Conservation (phyloP, 2,113 vertebrate species). For the Grammomys surdaster region DNA sequence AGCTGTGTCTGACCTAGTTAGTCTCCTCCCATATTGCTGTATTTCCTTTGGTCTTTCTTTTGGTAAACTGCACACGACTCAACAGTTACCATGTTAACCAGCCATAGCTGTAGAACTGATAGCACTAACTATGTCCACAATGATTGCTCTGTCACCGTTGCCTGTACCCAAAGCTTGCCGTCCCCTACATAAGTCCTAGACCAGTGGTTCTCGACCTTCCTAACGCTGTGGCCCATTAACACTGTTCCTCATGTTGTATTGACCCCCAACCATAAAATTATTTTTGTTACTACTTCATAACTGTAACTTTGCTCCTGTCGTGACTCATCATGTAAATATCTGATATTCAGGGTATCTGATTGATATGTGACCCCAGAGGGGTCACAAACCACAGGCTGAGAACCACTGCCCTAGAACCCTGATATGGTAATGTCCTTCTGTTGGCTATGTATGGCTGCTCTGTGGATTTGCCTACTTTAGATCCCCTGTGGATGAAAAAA, state of each 20-base stretch:
- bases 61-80: background rate
- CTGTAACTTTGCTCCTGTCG: background rate
- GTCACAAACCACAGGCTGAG: background rate
- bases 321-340: background rate
- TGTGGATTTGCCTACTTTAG: background rate
- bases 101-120: background rate
- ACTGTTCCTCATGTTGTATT: background rate
- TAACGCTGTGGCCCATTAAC: background rate
- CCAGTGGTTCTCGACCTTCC: background rate
- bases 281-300: background rate
- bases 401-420: background rate
- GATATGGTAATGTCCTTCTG: background rate
- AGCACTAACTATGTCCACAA: background rate
- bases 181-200: background rate
- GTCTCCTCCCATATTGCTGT: background rate
- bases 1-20: too few relatives aligned
- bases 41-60: background rate
- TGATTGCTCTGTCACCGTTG: background rate
- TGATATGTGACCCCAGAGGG: too few relatives aligned
- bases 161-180: background rate
- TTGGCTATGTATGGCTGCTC: background rate
- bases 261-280: background rate
- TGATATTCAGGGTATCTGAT: background rate
- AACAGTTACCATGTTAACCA: background rate
- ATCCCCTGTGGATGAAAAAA: background rate